Conservation (phyloP, 92 coral and sea anemone genomes). For the Epizoanthus scotinus region DNA sequence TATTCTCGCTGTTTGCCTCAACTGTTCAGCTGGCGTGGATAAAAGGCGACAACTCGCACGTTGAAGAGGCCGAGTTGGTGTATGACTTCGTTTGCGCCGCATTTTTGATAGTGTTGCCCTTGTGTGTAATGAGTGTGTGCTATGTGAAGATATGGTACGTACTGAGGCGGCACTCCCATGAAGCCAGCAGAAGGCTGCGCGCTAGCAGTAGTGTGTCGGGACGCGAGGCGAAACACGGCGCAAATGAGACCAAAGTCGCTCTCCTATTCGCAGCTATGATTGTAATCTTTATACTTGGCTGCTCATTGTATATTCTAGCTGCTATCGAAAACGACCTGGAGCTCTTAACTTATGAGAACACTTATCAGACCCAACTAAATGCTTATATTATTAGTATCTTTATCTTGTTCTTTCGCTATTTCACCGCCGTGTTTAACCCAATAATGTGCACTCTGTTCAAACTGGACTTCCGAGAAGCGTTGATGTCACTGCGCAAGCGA, state of each 20-base stretch:
- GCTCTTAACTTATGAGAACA: conserved; percentile 35
- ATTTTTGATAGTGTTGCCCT: conserved; percentile 57
- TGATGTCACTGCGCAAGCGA: conserved; percentile 19
- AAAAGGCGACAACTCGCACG: not conserved
- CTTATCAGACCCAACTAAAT: conserved; percentile 38
- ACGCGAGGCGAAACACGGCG: conserved; percentile 1
- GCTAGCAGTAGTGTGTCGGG: conserved; percentile 9
- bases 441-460: conserved; percentile 69
- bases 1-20: conserved; percentile 64
- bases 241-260: conserved; percentile 63
- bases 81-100: conserved; percentile 62
- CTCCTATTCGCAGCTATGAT: conserved; percentile 73
- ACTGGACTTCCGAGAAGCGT: conserved; percentile 65
- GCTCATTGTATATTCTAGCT: conserved; percentile 65
- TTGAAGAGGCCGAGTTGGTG: conserved; percentile 49
- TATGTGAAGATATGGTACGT: conserved; percentile 61
- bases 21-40: conserved; percentile 70
- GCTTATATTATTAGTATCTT: conserved; percentile 32
- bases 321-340: conserved; percentile 62
- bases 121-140: conserved; percentile 46
- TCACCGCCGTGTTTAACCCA: conserved; percentile 76
- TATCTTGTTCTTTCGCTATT: conserved; percentile 65
- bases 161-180: conserved; percentile 46
- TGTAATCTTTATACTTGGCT: conserved; percentile 69
- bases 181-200: conserved; percentile 29